Base-by-base conservation (phyloP, 2,113 vertebrate genomes). In the Deroptyus accipitrinus region DNA sequence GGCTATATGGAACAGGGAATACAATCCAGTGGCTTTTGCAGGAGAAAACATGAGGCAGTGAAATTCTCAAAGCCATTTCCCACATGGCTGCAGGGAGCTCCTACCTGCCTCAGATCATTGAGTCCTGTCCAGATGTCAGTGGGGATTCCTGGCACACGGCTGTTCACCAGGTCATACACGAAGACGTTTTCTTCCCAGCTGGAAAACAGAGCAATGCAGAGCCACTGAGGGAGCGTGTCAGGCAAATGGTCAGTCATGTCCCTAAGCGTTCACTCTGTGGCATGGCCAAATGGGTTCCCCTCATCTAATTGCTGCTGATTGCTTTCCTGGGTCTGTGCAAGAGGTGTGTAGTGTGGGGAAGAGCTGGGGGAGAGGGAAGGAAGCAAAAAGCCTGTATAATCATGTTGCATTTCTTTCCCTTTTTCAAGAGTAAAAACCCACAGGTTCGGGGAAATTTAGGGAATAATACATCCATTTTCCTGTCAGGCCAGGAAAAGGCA, bases 101-200 rank as follows among this genome's bases (percentile, higher is more conserved):
- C 97, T 95, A 99, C 98, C 98, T 98, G 98, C 79, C 98, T 97
- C 1, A 98, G 97, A 90, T 98, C 98, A 0, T 98, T 98, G 81
- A 98, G 98, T 31, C 98, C 98, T 0, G 75, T 98, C 98, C 98
- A 98, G 95, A 98, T 97, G 96, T 98, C 98, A 0, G 98, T 98
- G 27, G 98, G 98, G 90, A 98, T 98, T 64, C 98, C 98, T 0
- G 98, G 98, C 37, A 98, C 98, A 0, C 98, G 98, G 95, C 98
- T 99, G 96, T 98, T 98, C 57, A 98, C 98, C 35, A 99, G 97
- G 79, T 98, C 98, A 1, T 98, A 98, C n/a, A 98, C 98, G 9
- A 99, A 99, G 78, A 98, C 98, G 1, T 98, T 98, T 92, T 99
- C 98, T 79, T 98, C 98, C 98, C 98, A 98, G 97, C 98, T 97